Percentiles rank a stretch among this genome's conserved stretches.
Evolutionary conservation across 2,797 vertebrate species (phyloP).

Genomic region (Sus cebifrons): DNA sequence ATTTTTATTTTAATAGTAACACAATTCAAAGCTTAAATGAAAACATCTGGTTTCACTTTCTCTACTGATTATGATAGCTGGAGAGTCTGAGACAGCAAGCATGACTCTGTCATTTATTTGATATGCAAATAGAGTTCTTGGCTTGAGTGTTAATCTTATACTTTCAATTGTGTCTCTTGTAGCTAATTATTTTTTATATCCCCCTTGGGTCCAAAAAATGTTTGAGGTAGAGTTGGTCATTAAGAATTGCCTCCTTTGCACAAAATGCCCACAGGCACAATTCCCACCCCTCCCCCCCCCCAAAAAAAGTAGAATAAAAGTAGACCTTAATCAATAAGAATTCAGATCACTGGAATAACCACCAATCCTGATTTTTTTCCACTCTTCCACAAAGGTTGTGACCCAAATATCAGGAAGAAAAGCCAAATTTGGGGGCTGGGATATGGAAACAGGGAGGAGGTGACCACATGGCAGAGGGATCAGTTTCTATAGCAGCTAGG

Average conservation of each 20-base stretch:
- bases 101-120: slow-evolving; percentile 73
- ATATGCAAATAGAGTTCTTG: slow-evolving; percentile 81
- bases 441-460: background rate
- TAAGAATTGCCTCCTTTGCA: slow-evolving; percentile 72
- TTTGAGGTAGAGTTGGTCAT: slow-evolving; percentile 65
- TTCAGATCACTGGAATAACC: slow-evolving; percentile 53
- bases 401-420: slow-evolving; percentile 71
- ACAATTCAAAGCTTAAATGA: slow-evolving; percentile 79
- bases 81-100: slow-evolving; percentile 72
- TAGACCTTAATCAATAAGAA: slow-evolving; percentile 74
- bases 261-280: slow-evolving; percentile 68
- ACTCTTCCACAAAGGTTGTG: slow-evolving; percentile 58
- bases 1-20: slow-evolving; percentile 78
- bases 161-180: slow-evolving; percentile 57
- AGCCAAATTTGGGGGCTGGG: background rate
- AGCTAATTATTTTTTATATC: slow-evolving; percentile 75
- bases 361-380: slow-evolving; percentile 52
- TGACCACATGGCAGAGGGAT: background rate
- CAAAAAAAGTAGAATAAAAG: background rate
- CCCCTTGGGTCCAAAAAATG: slow-evolving; percentile 35
- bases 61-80: slow-evolving; percentile 76
- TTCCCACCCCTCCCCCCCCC: background rate
- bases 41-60: slow-evolving; percentile 83
- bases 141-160: slow-evolving; percentile 68
- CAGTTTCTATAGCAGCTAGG: slow-evolving; percentile 50